These are phyloP conservation scores for Tinea semifulvella DNA, from an alignment of 2,888 invertebrate species.

Conservation along the genomic window DNA sequence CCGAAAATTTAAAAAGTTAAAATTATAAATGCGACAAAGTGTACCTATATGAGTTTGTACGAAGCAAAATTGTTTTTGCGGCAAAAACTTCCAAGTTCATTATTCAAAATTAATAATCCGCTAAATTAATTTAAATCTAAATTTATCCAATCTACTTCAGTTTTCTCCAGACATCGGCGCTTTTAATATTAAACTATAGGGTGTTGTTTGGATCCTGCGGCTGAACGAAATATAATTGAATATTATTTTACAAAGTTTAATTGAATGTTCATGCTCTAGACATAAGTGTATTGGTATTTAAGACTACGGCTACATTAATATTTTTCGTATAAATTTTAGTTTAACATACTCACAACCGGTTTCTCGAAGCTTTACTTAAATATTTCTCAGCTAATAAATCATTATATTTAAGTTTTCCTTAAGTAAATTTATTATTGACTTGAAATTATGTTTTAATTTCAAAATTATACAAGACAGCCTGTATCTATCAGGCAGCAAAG, in stretches of 20 bases:
- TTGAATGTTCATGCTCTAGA: conserved; percentile 2
- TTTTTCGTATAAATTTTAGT: not conserved
- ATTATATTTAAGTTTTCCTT: too few relatives aligned
- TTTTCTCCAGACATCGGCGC: conserved; percentile 26
- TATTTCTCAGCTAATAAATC: too few relatives aligned
- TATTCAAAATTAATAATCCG: conserved; percentile 62
- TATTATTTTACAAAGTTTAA: conserved; percentile 7
- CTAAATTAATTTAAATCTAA: conserved; percentile 56
- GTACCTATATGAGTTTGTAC: too few relatives aligned
- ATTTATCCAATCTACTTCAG: conserved; percentile 44
- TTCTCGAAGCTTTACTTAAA: too few relatives aligned
- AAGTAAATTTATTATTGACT: not conserved
- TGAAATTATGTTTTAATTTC: not conserved
- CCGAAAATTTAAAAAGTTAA: too few relatives aligned
- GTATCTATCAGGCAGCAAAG: conserved; percentile 6
- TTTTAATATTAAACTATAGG: conserved; percentile 32
- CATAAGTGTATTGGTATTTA: not conserved
- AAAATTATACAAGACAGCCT: not conserved
- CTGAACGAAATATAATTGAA: conserved; percentile 5
- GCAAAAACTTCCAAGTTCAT: conserved; percentile 41
- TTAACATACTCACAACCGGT: too few relatives aligned
- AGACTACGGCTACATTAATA: not conserved
- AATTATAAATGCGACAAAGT: too few relatives aligned
- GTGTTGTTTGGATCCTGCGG: conserved; percentile 24
- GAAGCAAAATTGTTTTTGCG: conserved; percentile 19